Percentiles rank a stretch among this genome's conserved stretches.
These are phyloP conservation scores for Mechanitis mazaeus DNA, from an alignment of 2,888 invertebrate genomes.

Conservation along the genomic window DNA sequence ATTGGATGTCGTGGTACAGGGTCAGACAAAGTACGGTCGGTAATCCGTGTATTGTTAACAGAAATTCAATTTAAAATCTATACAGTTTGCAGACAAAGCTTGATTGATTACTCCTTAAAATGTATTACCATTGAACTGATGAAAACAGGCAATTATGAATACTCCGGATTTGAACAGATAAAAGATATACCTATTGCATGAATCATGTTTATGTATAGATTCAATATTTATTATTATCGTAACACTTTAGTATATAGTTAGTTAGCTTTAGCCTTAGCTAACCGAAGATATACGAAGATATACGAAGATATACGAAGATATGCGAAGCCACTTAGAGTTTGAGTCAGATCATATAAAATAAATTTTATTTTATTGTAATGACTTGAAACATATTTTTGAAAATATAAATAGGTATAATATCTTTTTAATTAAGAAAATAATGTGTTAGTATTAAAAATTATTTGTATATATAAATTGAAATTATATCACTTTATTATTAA, in stretches of 20 bases:
- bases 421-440: too few relatives aligned
- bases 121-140: constrained; percentile 36
- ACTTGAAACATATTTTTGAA: too few relatives aligned
- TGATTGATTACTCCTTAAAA: constrained; percentile 69
- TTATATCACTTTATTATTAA: background rate
- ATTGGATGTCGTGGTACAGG: constrained; percentile 37
- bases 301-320: too few relatives aligned
- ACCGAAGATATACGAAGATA: too few relatives aligned
- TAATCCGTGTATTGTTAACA: constrained; percentile 72
- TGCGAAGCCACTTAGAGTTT: too few relatives aligned
- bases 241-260: background rate
- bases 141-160: constrained; percentile 13
- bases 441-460: background rate
- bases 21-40: constrained; percentile 54
- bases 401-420: too few relatives aligned
- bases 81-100: constrained; percentile 62
- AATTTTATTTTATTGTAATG: too few relatives aligned
- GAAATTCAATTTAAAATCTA: constrained; percentile 74
- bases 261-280: too few relatives aligned
- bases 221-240: background rate
- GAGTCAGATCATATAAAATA: too few relatives aligned
- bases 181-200: constrained; percentile 5
- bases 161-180: constrained; percentile 12
- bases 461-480: background rate
- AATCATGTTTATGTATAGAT: background rate